These are phyloP conservation scores for Heliocidaris tuberculata DNA, from an alignment of 35 echinoderm and acorn worm genomes.

Conservation along the genomic window DNA sequence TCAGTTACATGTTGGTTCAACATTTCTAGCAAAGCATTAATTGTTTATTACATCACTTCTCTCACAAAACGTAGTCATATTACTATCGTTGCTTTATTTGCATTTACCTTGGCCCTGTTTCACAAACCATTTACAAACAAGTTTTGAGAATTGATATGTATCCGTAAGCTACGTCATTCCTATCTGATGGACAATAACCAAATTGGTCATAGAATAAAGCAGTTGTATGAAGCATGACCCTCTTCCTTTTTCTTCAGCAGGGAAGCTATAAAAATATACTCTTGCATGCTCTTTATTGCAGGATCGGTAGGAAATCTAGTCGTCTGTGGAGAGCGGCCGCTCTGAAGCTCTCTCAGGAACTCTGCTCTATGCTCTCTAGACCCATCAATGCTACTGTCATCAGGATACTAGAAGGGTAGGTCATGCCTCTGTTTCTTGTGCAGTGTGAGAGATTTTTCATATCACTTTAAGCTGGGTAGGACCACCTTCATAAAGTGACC, in stretches of 20 bases:
- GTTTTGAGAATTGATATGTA: too few relatives aligned
- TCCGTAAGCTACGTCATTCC: too few relatives aligned
- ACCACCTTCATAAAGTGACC: too few relatives aligned
- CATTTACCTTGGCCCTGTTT: too few relatives aligned
- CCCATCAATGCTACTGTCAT: constrained; percentile 75
- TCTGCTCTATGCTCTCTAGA: constrained; percentile 83
- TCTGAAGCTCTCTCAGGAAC: constrained; percentile 87
- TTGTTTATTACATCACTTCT: too few relatives aligned
- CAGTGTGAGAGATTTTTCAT: background rate
- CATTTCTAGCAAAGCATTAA: too few relatives aligned
- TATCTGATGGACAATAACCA: background rate
- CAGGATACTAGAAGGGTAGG: constrained; percentile 95
- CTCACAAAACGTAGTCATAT: too few relatives aligned
- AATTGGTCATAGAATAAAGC: background rate
- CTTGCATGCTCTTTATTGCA: constrained; percentile 14
- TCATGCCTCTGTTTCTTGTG: background rate
- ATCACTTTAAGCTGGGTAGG: background rate
- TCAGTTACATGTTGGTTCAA: too few relatives aligned
- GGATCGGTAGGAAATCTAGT: constrained; percentile 97
- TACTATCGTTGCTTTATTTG: too few relatives aligned
- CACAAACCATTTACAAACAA: too few relatives aligned
- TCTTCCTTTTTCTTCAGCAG: too few relatives aligned
- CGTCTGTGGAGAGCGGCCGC: constrained; percentile 90
- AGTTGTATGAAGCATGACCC: background rate
- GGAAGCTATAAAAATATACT: too few relatives aligned